phyloP scores from a whole-genome alignment of 2,113 vertebrate species.

The Ovibos moschatus region DNA sequence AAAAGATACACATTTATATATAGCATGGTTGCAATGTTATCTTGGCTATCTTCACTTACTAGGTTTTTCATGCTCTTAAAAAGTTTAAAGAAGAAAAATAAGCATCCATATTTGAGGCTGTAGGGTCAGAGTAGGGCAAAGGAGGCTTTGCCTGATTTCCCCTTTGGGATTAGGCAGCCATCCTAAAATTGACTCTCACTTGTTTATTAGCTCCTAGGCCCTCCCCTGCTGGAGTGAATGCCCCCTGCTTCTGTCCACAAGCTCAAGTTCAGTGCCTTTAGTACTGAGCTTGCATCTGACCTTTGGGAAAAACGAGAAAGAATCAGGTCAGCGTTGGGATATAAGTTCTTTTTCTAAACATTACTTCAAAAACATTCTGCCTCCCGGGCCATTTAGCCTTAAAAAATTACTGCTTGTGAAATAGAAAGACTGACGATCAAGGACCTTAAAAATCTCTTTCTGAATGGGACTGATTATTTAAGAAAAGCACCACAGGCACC shows the following conservation, averaged over 20 bases:
- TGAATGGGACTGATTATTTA: slow-evolving; percentile 63
- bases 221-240: neutral
- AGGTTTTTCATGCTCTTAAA: neutral
- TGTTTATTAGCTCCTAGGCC: neutral
- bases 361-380: slow-evolving; percentile 50
- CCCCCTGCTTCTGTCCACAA: neutral
- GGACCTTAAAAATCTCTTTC: slow-evolving; percentile 44
- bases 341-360: slow-evolving; percentile 44
- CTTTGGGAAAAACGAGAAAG: neutral
- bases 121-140: neutral
- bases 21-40: neutral
- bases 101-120: neutral
- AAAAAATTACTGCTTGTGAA: slow-evolving; percentile 46
- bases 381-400: slow-evolving; percentile 41
- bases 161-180: neutral
- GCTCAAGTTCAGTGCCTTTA: neutral
- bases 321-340: slow-evolving; percentile 31
- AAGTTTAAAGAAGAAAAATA: slow-evolving; percentile 1
- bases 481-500: slow-evolving; percentile 58
- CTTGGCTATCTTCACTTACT: neutral
- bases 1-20: neutral
- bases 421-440: slow-evolving; percentile 14
- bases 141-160: neutral
- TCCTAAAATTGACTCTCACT: neutral
- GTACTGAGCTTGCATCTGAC: neutral